Base-by-base conservation (phyloP, 1,140 invertebrate genomes). In the Daktulosphaira vitifoliae region DNA sequence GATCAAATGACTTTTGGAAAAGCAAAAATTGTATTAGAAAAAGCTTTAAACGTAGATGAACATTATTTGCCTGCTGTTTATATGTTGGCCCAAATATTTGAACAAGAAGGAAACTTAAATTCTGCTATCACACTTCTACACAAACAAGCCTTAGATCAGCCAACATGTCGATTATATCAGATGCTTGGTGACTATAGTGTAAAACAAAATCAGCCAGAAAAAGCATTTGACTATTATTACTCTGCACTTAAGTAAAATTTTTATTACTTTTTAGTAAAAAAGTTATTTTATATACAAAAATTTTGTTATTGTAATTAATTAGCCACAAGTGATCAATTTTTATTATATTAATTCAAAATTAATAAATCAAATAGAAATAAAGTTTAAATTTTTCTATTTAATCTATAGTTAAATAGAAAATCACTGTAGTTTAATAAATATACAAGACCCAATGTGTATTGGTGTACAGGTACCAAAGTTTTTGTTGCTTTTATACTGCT, bases 191-290 rank as follows among this genome's bases (percentile, higher is more conserved):
- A 89, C 70, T 79, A 86, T 39, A 73, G 80, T 18, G 69, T 72
- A 13, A 73, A 76, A 53, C 74, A 74, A 26, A 76, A 78, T 65
- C 84, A 86, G 67, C 80, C 84, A 59, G 82, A 84, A 39, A 86
- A 86, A 69, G 86, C 86, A 42, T 76, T 87, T 29, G 80, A 86
- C 70, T 84, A 87, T 71, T 88, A 83, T 71, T 81, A 79, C 51
- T 81, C 81, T 68, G 85, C 86, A 23, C 73, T 88, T 39, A 84
- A 81, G 83, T 85, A 77, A 72, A 72, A 66, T n/a, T n/a, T 25
- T 23, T 48, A 29, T 23, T 66, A 64, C n/a, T n/a, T n/a, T n/a
- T n/a, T n/a, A n/a, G n/a, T n/a, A n/a, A n/a, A n/a, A n/a, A n/a
- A 26, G 18, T 25, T 18, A 53, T 33, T 51, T 37, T 44, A 25